These are phyloP conservation scores for Chaunax sp. DNA, from an alignment of 2,797 vertebrate species.

Conservation along the genomic window DNA sequence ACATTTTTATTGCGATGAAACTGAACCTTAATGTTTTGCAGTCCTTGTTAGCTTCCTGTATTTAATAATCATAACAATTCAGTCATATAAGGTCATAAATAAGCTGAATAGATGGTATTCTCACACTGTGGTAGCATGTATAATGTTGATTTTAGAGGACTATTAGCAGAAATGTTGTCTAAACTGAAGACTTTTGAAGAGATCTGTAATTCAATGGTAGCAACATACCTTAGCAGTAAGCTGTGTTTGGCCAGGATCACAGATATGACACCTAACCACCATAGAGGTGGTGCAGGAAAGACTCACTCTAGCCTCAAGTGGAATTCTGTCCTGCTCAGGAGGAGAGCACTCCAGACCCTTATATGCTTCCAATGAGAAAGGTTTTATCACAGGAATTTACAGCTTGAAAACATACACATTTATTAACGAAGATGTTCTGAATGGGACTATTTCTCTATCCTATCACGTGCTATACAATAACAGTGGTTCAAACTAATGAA, in stretches of 20 bases:
- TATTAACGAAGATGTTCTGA: too few species aligned
- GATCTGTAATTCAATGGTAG: slow-evolving; percentile 23
- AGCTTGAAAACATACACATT: slow-evolving; percentile 19
- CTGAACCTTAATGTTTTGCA: too few species aligned
- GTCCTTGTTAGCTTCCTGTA: too few species aligned
- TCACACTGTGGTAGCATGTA: neutral
- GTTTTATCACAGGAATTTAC: neutral
- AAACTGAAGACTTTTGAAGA: slow-evolving; percentile 12
- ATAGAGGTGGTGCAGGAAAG: slow-evolving; percentile 10
- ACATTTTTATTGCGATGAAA: neutral
- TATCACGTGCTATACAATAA: neutral
- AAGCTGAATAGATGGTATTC: too few species aligned
- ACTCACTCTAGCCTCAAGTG: neutral
- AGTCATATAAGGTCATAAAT: too few species aligned
- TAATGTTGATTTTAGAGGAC: neutral
- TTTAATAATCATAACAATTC: too few species aligned
- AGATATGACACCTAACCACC: too few species aligned
- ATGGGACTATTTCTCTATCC: neutral
- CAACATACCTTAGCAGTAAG: slow-evolving; percentile 19
- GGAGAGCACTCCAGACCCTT: slow-evolving; percentile 3
- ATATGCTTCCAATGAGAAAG: neutral
- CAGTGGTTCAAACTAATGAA: slow-evolving; percentile 21
- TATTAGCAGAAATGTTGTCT: slow-evolving; percentile 7
- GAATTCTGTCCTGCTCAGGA: slow-evolving; percentile 2
- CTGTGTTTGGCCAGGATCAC: slow-evolving; percentile 44